A percentile compares a stretch with the other conserved stretches of the same genome.
These are phyloP conservation scores for Linurgus olivaceus DNA, from an alignment of 2,797 vertebrate genomes.

Conservation along the genomic window DNA sequence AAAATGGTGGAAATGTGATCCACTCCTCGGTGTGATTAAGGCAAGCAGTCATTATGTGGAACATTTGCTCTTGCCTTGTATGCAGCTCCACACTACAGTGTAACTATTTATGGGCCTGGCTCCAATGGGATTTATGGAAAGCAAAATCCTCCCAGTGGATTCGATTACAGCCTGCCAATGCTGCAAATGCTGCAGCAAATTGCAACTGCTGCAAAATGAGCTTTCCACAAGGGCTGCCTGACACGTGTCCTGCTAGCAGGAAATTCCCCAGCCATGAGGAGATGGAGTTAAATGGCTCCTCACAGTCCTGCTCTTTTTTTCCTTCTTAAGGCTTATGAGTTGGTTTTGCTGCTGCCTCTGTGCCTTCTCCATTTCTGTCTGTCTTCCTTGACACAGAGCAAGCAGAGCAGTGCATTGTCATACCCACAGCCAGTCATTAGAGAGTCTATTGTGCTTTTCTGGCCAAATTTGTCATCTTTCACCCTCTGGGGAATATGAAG, in stretches of 20 bases:
- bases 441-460: not conserved
- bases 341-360: not conserved
- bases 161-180: conserved; percentile 43
- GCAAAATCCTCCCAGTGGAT: conserved; percentile 19
- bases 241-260: not conserved
- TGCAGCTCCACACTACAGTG: conserved; percentile 18
- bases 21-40: conserved; percentile 35
- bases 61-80: conserved; percentile 62
- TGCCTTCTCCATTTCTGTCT: not conserved
- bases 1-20: conserved; percentile 68
- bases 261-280: conserved; percentile 1
- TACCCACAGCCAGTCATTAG: not conserved
- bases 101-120: conserved; percentile 70
- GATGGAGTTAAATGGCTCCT: not conserved
- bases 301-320: not conserved
- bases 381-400: not conserved
- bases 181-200: conserved; percentile 18
- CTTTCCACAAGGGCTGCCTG: not conserved
- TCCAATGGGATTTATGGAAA: conserved; percentile 42
- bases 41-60: conserved; percentile 49
- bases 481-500: not conserved
- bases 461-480: not conserved
- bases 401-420: not conserved
- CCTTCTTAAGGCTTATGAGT: not conserved
- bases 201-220: conserved; percentile 39